Conservation (phyloP, 2,888 invertebrate genomes). For the Caenorhabditis macrosperma region DNA sequence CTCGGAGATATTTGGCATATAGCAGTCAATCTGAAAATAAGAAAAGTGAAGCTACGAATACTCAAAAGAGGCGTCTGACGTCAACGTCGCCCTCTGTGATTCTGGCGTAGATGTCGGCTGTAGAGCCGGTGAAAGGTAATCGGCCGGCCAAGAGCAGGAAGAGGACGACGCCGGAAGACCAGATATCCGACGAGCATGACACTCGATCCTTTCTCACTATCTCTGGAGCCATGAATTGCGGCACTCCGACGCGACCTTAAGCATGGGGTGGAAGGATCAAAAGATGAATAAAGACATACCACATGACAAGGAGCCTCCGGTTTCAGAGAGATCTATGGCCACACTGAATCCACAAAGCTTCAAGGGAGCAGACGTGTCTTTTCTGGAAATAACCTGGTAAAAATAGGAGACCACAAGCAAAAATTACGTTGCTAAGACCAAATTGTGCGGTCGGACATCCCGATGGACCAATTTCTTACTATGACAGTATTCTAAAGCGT, state of each 20-base stretch:
- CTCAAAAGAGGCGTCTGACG: conserved; percentile 72
- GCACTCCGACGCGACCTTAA: conserved; percentile 89
- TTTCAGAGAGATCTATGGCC: conserved; percentile 89
- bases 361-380: conserved; percentile 97
- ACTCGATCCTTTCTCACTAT: conserved; percentile 84
- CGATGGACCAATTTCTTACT: conserved; percentile 97
- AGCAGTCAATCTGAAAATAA: conserved; percentile 49
- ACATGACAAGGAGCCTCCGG: conserved; percentile 34
- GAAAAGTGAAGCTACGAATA: neutral
- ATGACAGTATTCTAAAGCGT: conserved; percentile 97
- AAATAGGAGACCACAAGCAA: neutral
- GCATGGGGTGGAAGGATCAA: neutral
- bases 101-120: conserved; percentile 92
- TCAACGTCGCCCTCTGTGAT: conserved; percentile 83
- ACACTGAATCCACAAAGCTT: conserved; percentile 98
- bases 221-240: conserved; percentile 98
- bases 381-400: conserved; percentile 81
- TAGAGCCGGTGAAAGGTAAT: conserved; percentile 94
- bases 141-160: conserved; percentile 94
- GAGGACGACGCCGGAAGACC: conserved; percentile 93
- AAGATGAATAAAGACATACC: conserved; percentile 14
- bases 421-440: conserved; percentile 87
- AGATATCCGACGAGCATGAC: conserved; percentile 90
- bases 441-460: conserved; percentile 97
- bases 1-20: conserved; percentile 87